phyloP scores from a whole-genome alignment of 2,888 invertebrate genomes.

The Galeopsomyia nigrocyanea region DNA sequence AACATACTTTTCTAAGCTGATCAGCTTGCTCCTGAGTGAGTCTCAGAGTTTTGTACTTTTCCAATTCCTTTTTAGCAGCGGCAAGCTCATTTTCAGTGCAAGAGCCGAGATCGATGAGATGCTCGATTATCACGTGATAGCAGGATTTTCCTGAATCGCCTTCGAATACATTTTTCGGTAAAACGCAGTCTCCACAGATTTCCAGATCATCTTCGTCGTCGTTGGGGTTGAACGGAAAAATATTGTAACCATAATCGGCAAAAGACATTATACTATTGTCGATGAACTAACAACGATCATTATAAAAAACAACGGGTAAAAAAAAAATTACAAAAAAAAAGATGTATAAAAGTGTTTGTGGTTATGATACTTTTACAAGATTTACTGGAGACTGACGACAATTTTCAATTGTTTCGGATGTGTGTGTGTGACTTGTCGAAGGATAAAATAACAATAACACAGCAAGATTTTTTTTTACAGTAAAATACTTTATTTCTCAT shows the following conservation, averaged over 20 bases:
- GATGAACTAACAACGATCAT: neutral
- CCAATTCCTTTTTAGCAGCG: constrained; percentile 52
- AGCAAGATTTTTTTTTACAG: constrained; percentile 44
- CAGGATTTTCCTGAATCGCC: neutral
- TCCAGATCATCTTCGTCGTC: neutral
- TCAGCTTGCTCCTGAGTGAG: constrained; percentile 57
- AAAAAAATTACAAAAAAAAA: neutral
- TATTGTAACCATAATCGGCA: constrained; percentile 38
- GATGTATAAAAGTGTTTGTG: neutral
- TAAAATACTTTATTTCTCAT: constrained; percentile 58
- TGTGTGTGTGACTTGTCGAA: neutral
- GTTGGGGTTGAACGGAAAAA: constrained; percentile 23
- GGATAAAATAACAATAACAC: neutral
- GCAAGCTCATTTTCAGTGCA: constrained; percentile 56
- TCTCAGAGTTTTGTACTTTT: constrained; percentile 56
- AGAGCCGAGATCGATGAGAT: constrained; percentile 56
- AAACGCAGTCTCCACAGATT: constrained; percentile 19
- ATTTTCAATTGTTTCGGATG: constrained; percentile 19
- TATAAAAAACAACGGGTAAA: neutral
- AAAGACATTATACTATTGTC: constrained; percentile 38
- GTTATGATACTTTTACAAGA: neutral
- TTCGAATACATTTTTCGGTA: neutral
- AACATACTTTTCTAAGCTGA: constrained; percentile 48
- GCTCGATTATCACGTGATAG: constrained; percentile 55
- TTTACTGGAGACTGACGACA: constrained; percentile 6